A percentile compares a stretch with the other conserved stretches of the same genome.
Conservation (phyloP, 2,113 vertebrate species). For the Rhinoptilus africanus region DNA sequence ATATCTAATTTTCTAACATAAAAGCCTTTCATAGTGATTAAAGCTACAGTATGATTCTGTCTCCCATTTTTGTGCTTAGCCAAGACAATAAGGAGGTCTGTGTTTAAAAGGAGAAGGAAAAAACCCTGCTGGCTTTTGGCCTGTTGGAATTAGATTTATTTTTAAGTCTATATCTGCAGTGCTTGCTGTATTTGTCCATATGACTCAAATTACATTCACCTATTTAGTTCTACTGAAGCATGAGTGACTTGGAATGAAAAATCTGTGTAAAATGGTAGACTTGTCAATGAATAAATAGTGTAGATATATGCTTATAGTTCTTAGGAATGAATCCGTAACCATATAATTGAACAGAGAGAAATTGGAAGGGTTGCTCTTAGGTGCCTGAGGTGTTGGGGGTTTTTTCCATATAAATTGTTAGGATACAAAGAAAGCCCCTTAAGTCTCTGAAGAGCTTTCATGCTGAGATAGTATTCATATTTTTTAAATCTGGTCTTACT, state of each 20-base stretch:
- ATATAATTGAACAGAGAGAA: background rate
- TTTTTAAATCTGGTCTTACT: background rate
- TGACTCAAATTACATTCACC: conserved; percentile 11
- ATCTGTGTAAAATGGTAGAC: background rate
- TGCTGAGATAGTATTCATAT: background rate
- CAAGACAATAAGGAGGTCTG: background rate
- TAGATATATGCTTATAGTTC: background rate
- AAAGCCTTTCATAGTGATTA: background rate
- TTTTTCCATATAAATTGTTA: background rate
- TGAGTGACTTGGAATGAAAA: background rate
- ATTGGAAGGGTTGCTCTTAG: background rate
- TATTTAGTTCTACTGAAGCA: background rate
- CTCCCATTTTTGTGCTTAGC: background rate
- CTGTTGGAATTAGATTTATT: conserved; percentile 38
- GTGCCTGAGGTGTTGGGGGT: background rate
- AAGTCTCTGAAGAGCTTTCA: background rate
- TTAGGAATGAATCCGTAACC: background rate
- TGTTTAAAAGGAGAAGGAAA: background rate
- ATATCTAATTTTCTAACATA: background rate
- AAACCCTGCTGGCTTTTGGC: background rate
- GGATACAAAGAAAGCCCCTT: background rate
- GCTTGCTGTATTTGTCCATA: background rate
- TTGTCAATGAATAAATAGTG: background rate
- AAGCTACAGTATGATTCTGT: background rate
- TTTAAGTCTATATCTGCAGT: background rate